These are phyloP conservation scores for Lamprotornis superbus DNA, from an alignment of 2,113 vertebrate genomes.

Conservation along the genomic window DNA sequence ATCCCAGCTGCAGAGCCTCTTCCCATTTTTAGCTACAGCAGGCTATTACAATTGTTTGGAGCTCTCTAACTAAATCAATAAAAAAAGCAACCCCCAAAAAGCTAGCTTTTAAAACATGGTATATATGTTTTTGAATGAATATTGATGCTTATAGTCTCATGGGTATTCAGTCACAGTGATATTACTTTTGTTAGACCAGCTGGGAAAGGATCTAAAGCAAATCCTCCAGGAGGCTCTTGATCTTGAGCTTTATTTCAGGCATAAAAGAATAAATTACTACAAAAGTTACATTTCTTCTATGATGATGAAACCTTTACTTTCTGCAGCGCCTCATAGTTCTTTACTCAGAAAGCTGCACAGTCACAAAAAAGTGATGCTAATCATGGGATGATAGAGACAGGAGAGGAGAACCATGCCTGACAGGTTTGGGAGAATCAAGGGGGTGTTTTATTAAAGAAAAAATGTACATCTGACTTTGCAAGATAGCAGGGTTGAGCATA, in stretches of 20 bases:
- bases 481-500: background rate
- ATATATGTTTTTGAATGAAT: background rate
- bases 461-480: background rate
- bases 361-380: background rate
- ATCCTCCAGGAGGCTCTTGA: background rate
- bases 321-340: background rate
- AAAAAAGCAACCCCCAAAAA: background rate
- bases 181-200: background rate
- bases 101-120: background rate
- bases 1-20: background rate
- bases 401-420: background rate
- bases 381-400: background rate
- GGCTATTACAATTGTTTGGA: background rate
- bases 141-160: background rate
- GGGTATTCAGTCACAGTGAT: background rate
- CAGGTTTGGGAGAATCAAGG: background rate
- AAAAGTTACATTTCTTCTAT: background rate
- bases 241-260: background rate
- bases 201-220: background rate
- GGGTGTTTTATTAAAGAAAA: background rate
- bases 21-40: background rate
- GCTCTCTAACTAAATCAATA: background rate
- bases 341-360: background rate
- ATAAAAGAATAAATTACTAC: background rate
- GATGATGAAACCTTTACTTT: background rate